These are phyloP conservation scores for Seriola aureovittata DNA, from an alignment of 2,113 vertebrate species.

Conservation along the genomic window DNA sequence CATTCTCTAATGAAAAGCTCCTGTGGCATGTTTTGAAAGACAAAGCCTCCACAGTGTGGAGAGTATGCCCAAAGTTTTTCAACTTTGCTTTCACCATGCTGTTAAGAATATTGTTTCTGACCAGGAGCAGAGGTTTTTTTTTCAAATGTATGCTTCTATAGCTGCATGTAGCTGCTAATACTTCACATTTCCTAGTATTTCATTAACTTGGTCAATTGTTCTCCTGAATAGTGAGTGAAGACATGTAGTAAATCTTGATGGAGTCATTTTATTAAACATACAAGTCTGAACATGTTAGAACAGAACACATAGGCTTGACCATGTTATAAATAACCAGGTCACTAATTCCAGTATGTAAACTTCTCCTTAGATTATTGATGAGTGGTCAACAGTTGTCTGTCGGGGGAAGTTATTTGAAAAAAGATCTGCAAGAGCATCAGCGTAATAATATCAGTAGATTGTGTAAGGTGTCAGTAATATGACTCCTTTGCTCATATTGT, in stretches of 20 bases:
- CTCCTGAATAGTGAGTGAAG: slow-evolving; percentile 42
- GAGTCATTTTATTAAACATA: slow-evolving; percentile 31
- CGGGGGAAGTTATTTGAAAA: slow-evolving; percentile 51
- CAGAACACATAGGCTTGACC: neutral
- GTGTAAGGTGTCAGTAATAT: slow-evolving; percentile 58
- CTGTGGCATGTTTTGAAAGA: slow-evolving; percentile 79
- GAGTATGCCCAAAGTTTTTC: slow-evolving; percentile 58
- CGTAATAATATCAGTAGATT: slow-evolving; percentile 57
- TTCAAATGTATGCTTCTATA: slow-evolving; percentile 33
- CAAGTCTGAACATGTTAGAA: neutral
- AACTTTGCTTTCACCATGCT: slow-evolving; percentile 61
- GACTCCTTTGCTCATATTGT: slow-evolving; percentile 52
- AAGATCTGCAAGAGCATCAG: slow-evolving; percentile 19
- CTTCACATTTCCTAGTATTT: slow-evolving; percentile 50
- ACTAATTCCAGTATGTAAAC: slow-evolving; percentile 23
- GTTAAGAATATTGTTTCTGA: slow-evolving; percentile 66
- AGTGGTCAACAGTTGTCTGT: slow-evolving; percentile 21
- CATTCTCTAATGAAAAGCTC: slow-evolving; percentile 82
- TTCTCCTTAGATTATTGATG: slow-evolving; percentile 27
- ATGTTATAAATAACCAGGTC: slow-evolving; percentile 34
- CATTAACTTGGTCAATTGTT: slow-evolving; percentile 60
- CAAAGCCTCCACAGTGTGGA: slow-evolving; percentile 75
- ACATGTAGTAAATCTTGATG: slow-evolving; percentile 14
- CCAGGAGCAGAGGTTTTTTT: slow-evolving; percentile 32
- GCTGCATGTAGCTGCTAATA: slow-evolving; percentile 37